Conservation (phyloP, 1,140 invertebrate genomes). For the Charaxes varanes region DNA sequence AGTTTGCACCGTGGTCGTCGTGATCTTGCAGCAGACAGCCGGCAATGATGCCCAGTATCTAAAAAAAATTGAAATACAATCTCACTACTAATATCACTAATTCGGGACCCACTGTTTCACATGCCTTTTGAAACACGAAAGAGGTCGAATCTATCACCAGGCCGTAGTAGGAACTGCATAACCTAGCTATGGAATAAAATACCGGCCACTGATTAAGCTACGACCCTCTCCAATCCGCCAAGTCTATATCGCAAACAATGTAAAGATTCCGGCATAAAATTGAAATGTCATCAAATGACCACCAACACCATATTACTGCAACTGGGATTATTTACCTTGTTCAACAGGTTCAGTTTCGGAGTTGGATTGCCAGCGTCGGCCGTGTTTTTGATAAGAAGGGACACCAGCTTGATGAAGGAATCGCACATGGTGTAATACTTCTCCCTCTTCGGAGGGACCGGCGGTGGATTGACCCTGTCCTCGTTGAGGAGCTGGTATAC, state of each 20-base stretch:
- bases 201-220: no score
- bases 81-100: no score
- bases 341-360: slow-evolving; percentile 97
- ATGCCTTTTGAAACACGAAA: no score
- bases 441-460: slow-evolving; percentile 79
- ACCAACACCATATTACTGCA: no score
- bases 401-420: slow-evolving; percentile 95
- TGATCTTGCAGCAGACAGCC: slow-evolving; percentile 97
- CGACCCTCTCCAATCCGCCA: no score
- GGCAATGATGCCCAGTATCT: slow-evolving; percentile 94
- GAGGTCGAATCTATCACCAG: no score
- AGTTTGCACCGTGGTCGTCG: slow-evolving; percentile 89
- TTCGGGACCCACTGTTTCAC: no score
- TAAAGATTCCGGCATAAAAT: no score
- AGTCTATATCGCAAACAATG: no score
- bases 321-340: slow-evolving; percentile 87
- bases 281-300: no score
- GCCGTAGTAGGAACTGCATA: no score
- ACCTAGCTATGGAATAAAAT: no score
- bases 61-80: slow-evolving; percentile 10
- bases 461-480: slow-evolving; percentile 59
- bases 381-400: slow-evolving; percentile 96
- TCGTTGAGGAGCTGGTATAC: slow-evolving; percentile 87
- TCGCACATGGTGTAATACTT: slow-evolving; percentile 98
- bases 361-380: slow-evolving; percentile 91